A percentile compares a stretch with the other conserved stretches of the same genome.
These are phyloP conservation scores for Myotis vivesi DNA, from an alignment of 2,797 vertebrate species.

Conservation along the genomic window DNA sequence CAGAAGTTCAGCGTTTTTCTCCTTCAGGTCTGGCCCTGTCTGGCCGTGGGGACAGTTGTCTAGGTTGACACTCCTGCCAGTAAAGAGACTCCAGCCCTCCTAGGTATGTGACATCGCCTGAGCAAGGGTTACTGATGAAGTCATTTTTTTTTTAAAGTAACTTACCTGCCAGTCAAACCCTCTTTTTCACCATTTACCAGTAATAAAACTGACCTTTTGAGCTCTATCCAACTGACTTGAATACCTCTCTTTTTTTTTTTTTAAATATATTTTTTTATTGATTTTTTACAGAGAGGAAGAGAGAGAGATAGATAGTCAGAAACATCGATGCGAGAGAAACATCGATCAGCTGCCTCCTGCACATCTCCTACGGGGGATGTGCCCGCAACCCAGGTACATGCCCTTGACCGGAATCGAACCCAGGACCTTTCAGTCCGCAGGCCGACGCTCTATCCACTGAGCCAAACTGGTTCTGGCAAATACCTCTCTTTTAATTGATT, in stretches of 20 bases:
- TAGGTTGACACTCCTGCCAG: neutral
- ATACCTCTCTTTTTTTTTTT: neutral
- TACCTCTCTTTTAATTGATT: neutral
- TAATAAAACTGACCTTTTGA: neutral
- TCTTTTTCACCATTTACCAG: neutral
- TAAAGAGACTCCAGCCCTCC: neutral
- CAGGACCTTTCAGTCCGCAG: no score
- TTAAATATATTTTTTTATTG: no score
- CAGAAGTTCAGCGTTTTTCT: neutral
- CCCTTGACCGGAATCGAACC: no score
- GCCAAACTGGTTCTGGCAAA: no score
- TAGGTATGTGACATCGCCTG: neutral
- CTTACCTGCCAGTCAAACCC: neutral
- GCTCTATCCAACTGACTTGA: neutral
- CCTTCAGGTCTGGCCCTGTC: neutral
- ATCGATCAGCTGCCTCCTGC: no score
- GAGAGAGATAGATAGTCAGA: no score
- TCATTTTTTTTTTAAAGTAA: neutral
- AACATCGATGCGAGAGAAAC: no score
- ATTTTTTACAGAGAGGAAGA: no score
- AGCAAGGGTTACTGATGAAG: neutral
- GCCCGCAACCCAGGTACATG: no score
- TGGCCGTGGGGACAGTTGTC: neutral
- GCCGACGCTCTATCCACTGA: no score
- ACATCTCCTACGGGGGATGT: no score